Base-by-base conservation (phyloP, 1,140 invertebrate species). In the Periplaneta americana region DNA sequence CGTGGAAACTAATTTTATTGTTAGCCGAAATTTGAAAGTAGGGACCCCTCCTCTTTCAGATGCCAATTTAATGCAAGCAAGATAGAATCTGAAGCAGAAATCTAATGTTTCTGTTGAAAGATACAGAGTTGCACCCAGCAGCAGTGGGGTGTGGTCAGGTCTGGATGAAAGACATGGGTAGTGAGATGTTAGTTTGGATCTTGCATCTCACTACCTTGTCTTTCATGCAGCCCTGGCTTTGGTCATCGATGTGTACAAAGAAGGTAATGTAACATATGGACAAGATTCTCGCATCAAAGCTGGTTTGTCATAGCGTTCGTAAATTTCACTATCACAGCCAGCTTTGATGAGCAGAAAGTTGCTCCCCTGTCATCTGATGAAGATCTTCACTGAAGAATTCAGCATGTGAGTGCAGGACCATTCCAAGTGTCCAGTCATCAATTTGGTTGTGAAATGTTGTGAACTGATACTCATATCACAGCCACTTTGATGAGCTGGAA, bases 131-230 rank as follows among this genome's bases (percentile, higher is more conserved):
- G 31, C 28, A 17, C 74, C 10, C 9, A n/a, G 31, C 22, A 34
- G 8, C 8, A 22, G 1, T 22, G 28, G 13, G 11, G 22, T 28
- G 11, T 15, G n/a, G 76, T 36, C 34, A 36, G 35, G 28, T 34
- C 84, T 81, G 66, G 86, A 87, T 96, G 95, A 96, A 96, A 96
- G 95, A 97, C 95, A 96, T 96, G 95, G 95, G 95, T 97, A 96
- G 95, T 96, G 95, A 96, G 95, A 96, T 96, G 95, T 92, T 90
- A 88, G 84, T 83, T 84, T 84, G 86, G 84, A 87, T 85, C 86
- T 77, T 86, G 88, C 92, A 91, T 95, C 95, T 97, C 95, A 95
- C 95, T 97, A 96, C 93, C 94, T 95, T 96, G 95, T 97, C 95
- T 96, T 97, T 96, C 95, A 94, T 93, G 92, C 88, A 87, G 91